Conservation (phyloP, 2,113 vertebrate genomes). For the Oceanodroma tethys region DNA sequence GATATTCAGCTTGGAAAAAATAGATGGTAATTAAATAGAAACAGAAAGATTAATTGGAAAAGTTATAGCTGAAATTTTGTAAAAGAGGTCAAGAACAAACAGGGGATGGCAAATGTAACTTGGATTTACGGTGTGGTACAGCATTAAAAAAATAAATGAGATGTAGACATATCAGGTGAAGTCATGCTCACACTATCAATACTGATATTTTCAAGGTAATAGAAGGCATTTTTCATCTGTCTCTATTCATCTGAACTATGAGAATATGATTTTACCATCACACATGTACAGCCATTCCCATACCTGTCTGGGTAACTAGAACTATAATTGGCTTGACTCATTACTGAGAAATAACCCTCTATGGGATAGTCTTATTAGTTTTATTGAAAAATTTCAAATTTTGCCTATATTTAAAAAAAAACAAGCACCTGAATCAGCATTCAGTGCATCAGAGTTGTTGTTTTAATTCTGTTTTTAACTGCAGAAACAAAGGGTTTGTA, state of each 20-base stretch:
- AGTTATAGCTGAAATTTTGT: background rate
- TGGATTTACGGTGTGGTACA: background rate
- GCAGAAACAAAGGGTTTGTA: background rate
- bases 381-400: background rate
- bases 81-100: background rate
- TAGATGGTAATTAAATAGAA: background rate
- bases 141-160: background rate
- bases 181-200: background rate
- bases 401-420: background rate
- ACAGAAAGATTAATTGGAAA: background rate
- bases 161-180: background rate
- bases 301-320: background rate
- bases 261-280: background rate
- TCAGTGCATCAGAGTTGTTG: background rate
- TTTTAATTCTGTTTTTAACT: background rate
- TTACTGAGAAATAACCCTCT: background rate
- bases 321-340: background rate
- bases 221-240: background rate
- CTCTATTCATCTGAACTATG: background rate
- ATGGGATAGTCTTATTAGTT: background rate
- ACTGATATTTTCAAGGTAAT: background rate
- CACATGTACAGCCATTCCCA: background rate
- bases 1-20: background rate
- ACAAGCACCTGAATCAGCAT: background rate
- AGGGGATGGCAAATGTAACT: background rate